Base-by-base conservation (phyloP, 2,113 vertebrate species). In the Sylvia atricapilla region DNA sequence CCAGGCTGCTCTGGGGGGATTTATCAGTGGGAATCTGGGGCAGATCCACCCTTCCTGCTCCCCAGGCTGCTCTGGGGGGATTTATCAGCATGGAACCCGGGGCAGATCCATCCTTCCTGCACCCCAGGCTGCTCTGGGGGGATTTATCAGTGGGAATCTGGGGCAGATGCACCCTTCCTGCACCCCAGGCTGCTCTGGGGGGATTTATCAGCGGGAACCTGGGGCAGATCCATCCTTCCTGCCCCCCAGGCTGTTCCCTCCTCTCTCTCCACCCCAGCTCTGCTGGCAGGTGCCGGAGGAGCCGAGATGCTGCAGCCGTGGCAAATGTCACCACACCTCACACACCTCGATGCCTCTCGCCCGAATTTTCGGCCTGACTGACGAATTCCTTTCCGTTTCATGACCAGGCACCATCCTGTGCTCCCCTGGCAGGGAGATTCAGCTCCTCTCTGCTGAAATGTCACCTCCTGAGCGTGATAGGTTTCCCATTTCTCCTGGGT, bases 281-380 rank as follows among this genome's bases (percentile, higher is more conserved):
- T 68, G 86, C 50, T 4, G 39, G 56, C 39, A 9, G 79, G 10
- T 17, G 35, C 78, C 3, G 62, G 19, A 80, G 77, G 53, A 86
- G 80, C 37, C 4, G 75, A n/a, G 79, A 76, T 80, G 89, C 83
- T 56, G 63, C 16, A 44, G 70, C 62, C 12, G 2, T 5, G 50
- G 55, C 37, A 63, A 27, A 11, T 1, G n/a, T 6, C 21, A 76
- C 9, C 41, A 3, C 2, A 15, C 22, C 0, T 33, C 10, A 30
- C 43, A 17, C 84, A 87, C 44, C 53, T 10, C 3, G 7, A 25
- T 27, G 75, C 47, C 58, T 73, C 59, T 8, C 22, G 5, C 76
- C 52, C 49, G 8, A 24, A 75, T 31, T 92, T 75, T 33, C 1
- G 0, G 50, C 2, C 4, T 63, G 58, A 66, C 46, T 31, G 81